Base-by-base conservation (phyloP, 2,888 invertebrate genomes). In the Hoplodrina blanda region DNA sequence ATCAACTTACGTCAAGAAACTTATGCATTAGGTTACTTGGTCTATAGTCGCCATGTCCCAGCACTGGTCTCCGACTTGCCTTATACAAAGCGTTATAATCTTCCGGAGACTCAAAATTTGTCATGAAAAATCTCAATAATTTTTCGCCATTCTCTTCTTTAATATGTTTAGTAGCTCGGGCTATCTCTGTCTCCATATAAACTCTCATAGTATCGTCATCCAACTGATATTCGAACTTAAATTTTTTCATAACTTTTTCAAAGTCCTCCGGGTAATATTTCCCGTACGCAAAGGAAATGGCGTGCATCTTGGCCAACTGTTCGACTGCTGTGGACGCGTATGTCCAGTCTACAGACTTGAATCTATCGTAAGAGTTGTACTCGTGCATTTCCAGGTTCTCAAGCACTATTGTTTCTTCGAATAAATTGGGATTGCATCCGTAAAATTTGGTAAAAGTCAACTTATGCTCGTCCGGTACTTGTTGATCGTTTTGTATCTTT, bases 231-330 rank as follows among this genome's bases (percentile, higher is more conserved):
- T 76, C 78, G 56, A 81, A 87, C 33, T 72, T 80, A 50, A 88
- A 71, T 0, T 76, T 69, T 0, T 77, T 62, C 0, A 85, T n/a
- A 0, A 90, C 56, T 37, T 84, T 70, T 3, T 84, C 49, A 62
- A 90, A 95, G 20, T 88, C 85, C 44, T 92, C 90, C 0, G 93
- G 93, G 6, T 91, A 67, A 53, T 89, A 80, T 8, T 84, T 60
- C 5, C 66, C 62, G 62, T 83, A 84, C 0, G 90, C 92, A 20
- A 92, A 87, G 0, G 95, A 94, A 0, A 95, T 71, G 0, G 95
- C 95, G 76, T 96, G 96, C 69, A 94, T 88, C 69, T 92, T 93
- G 0, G 93, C 94, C 33, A 95, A 80, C 30, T 87, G 87, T 4
- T 84, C 85, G 1, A 93, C 81, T 0, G 91, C 89, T 0, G 87